phyloP scores from a whole-genome alignment of 2,888 invertebrate genomes.

The Drosophila kuntzei region DNA sequence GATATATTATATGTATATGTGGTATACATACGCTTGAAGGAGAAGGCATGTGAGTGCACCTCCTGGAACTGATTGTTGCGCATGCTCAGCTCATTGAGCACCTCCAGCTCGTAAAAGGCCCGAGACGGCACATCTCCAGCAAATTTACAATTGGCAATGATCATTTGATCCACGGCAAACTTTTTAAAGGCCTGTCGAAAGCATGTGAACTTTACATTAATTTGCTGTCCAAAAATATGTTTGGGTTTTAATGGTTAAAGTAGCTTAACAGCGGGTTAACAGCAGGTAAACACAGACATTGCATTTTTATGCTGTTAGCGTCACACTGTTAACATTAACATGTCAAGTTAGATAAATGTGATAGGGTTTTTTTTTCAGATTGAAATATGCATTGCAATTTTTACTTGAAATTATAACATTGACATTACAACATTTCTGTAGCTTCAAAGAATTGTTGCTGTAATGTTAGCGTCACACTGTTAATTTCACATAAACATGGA shows the following conservation, averaged over 20 bases:
- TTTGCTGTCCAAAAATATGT: not conserved
- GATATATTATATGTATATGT: too few relatives aligned
- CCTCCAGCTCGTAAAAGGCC: slow-evolving; percentile 90
- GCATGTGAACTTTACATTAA: not conserved
- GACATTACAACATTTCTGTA: too few relatives aligned
- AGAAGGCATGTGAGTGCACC: slow-evolving; percentile 90
- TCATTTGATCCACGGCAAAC: slow-evolving; percentile 89
- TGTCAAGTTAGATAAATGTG: too few relatives aligned
- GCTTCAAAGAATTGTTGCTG: too few relatives aligned
- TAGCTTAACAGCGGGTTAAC: slow-evolving; percentile 2
- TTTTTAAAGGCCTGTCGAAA: slow-evolving; percentile 90
- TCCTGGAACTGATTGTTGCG: slow-evolving; percentile 88
- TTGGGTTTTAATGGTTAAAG: not conserved
- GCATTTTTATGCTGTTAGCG: too few relatives aligned
- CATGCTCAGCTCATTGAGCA: slow-evolving; percentile 89
- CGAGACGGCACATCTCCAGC: slow-evolving; percentile 88
- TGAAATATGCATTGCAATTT: too few relatives aligned
- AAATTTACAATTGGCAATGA: slow-evolving; percentile 88
- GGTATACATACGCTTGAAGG: slow-evolving; percentile 84
- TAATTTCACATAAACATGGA: too few relatives aligned
- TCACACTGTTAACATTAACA: too few relatives aligned
- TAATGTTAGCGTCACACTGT: too few relatives aligned
- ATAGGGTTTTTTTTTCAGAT: too few relatives aligned
- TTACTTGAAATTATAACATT: too few relatives aligned
- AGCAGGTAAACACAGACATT: not conserved